phyloP scores from a whole-genome alignment of 2,797 vertebrate species.

The Chaenodraco wilsoni region DNA sequence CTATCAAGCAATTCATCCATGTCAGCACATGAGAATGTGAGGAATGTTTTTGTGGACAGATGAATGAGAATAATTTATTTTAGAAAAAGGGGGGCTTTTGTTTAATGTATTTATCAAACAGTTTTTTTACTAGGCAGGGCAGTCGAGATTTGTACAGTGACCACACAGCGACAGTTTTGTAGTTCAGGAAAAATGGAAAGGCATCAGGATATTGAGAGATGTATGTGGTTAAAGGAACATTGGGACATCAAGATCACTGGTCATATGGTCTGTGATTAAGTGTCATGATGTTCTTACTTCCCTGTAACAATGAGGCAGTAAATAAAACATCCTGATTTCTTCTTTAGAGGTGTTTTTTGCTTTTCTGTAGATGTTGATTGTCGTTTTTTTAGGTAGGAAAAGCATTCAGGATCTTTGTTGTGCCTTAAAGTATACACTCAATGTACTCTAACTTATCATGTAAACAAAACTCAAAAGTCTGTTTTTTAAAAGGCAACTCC shows the following conservation, averaged over 20 bases:
- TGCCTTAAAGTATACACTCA: background rate
- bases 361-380: background rate
- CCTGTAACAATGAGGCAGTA: background rate
- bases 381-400: slow-evolving; percentile 14
- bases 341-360: background rate
- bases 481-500: slow-evolving; percentile 38
- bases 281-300: background rate
- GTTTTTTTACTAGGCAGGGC: slow-evolving; percentile 36
- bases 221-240: background rate
- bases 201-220: slow-evolving; percentile 11
- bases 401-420: slow-evolving; percentile 23
- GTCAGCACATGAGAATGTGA: slow-evolving; percentile 69
- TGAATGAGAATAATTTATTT: slow-evolving; percentile 42
- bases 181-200: slow-evolving; percentile 7
- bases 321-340: background rate
- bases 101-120: slow-evolving; percentile 47
- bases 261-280: background rate
- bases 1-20: slow-evolving; percentile 47
- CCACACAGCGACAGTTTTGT: slow-evolving; percentile 12
- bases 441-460: slow-evolving; percentile 17
- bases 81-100: slow-evolving; percentile 16
- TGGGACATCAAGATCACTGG: background rate
- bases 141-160: slow-evolving; percentile 34
- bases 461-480: slow-evolving; percentile 42
- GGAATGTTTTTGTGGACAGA: slow-evolving; percentile 77